Evolutionary conservation across 1,140 invertebrate species (phyloP).

Genomic region (Oryctes rhinoceros): DNA sequence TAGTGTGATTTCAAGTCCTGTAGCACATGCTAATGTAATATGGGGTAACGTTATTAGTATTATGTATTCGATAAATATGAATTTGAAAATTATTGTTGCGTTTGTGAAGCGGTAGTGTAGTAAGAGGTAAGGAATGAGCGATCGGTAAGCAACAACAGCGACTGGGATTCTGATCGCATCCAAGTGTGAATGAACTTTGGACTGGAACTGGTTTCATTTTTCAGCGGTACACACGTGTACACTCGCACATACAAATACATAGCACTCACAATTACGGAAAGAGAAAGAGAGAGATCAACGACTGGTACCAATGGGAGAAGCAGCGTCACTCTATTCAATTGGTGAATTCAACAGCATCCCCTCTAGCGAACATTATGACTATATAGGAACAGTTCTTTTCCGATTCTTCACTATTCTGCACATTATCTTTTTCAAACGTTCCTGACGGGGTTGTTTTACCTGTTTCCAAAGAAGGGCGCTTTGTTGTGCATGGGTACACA

Average conservation of each 20-base stretch:
- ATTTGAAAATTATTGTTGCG: background rate
- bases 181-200: constrained; percentile 37
- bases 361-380: background rate
- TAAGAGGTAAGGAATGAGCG: constrained; percentile 3
- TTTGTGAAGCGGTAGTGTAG: constrained; percentile 14
- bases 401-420: background rate
- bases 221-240: constrained; percentile 39
- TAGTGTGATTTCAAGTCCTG: no score
- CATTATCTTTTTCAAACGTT: background rate
- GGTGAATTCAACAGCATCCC: constrained; percentile 19
- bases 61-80: constrained; percentile 6
- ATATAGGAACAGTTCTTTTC: constrained; percentile 5
- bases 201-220: constrained; percentile 39
- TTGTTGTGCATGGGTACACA: no score
- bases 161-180: constrained; percentile 36
- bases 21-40: no score
- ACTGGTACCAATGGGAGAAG: background rate
- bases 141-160: constrained; percentile 8
- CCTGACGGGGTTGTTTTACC: background rate
- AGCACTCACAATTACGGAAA: background rate
- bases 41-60: background rate
- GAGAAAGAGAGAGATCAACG: constrained; percentile 24
- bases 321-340: constrained; percentile 29
- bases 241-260: constrained; percentile 28
- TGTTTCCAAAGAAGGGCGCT: background rate